Evolutionary conservation across 2,888 invertebrate genomes (phyloP), one percentile per base, ranked within the genome.

Genomic region (Andrena hattorfiana): DNA sequence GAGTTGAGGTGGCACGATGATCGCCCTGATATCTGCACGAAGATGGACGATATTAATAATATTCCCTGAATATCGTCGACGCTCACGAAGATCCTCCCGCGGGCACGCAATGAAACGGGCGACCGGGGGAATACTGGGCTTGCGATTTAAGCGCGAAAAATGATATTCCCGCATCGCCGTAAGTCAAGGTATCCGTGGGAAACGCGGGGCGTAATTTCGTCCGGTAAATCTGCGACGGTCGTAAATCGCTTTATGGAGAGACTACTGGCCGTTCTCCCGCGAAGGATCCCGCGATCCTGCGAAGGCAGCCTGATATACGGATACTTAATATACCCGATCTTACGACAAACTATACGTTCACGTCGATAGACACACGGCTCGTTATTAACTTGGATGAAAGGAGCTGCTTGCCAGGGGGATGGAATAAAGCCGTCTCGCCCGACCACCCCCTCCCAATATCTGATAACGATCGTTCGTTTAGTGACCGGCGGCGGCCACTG

Each of bases 161-260:
- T 87, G 85, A 88, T 85, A 86, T 88, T 86, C 85, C 70, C 54
- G 71, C 78, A 75, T 69, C 81, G 78, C 67, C 83, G 80, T 87
- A 87, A 86, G 87, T 88, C 85, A 82, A 80, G 75, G 67, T 76
- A 83, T 81, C 81, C 79, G 73, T 71, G 75, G 84, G 83, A 75
- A 87, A 79, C 80, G 83, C 78, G 75, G 23, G 64, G 49, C 83
- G 86, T 84, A 88, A 88, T 88, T 88, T 86, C 81, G 62, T 75
- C 70, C 77, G 85, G 86, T 88, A 88, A 88, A 86, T 88, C 84
- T 87, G 88, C 84, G 83, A 76, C 78, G 82, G 81, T 89, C 88
- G 84, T 89, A 89, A 91, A 89, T 91, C 86, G 89, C 86, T 89
- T 89, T 89, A 89, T 89, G 89, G 85, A 75, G 48, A 72, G 66